Evolutionary conservation across 2,113 vertebrate genomes (phyloP).

Genomic region (Lamprotornis superbus): DNA sequence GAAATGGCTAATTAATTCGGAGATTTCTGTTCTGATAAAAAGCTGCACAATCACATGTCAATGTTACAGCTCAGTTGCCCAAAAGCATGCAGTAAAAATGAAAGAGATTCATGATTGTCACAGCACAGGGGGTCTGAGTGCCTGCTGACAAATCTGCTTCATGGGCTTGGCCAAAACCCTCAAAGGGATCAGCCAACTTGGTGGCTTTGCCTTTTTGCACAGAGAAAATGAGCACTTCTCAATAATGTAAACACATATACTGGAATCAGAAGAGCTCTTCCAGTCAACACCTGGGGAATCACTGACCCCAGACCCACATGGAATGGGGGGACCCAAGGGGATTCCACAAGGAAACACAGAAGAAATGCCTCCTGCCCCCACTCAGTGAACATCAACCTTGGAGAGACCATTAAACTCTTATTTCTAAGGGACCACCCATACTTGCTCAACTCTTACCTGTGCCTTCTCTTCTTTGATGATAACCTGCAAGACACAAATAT

Average conservation of each 20-base stretch:
- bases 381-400: neutral
- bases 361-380: neutral
- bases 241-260: neutral
- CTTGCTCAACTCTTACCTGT: constrained; percentile 79
- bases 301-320: neutral
- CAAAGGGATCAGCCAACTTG: neutral
- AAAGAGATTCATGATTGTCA: neutral
- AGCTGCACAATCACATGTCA: neutral
- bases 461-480: constrained; percentile 90
- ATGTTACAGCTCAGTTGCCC: neutral
- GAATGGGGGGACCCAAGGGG: neutral
- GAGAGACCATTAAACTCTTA: neutral
- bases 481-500: constrained; percentile 74
- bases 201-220: neutral
- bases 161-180: neutral
- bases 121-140: neutral
- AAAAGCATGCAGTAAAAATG: neutral
- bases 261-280: neutral
- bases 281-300: neutral
- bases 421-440: neutral
- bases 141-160: neutral
- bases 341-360: neutral
- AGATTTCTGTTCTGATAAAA: neutral
- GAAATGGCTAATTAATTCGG: constrained; percentile 65
- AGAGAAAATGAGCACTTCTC: neutral